These are phyloP conservation scores for Agrochola lota DNA, from an alignment of 2,888 invertebrate species.

Conservation along the genomic window DNA sequence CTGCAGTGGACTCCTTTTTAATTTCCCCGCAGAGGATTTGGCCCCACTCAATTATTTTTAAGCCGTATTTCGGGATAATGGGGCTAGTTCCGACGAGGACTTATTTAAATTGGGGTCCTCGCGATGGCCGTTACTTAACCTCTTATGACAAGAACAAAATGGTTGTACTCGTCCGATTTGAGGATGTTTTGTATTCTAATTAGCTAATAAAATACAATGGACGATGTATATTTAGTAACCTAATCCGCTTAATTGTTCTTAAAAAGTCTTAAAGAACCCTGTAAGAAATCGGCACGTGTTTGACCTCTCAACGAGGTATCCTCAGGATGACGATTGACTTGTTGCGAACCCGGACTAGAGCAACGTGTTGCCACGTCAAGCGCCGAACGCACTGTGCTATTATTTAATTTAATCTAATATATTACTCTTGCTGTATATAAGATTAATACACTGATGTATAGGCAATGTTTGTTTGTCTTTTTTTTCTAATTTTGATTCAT, in stretches of 20 bases:
- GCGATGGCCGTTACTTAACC: constrained; percentile 42
- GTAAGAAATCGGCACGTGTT: too few relatives aligned
- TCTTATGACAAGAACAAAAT: constrained; percentile 43
- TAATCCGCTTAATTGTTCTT: too few relatives aligned
- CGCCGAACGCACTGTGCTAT: too few relatives aligned
- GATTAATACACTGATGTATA: not conserved
- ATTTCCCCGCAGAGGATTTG: constrained; percentile 75
- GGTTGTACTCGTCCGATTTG: not conserved
- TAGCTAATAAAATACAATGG: not conserved
- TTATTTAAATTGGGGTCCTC: constrained; percentile 57
- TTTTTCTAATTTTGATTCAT: not conserved
- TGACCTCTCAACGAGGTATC: too few relatives aligned
- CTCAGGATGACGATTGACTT: too few relatives aligned
- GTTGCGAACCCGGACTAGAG: too few relatives aligned
- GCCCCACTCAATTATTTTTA: constrained; percentile 79
- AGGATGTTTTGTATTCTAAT: not conserved
- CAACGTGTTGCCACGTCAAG: too few relatives aligned
- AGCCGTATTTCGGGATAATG: constrained; percentile 68
- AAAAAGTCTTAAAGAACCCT: too few relatives aligned
- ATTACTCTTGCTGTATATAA: too few relatives aligned
- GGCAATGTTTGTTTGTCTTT: not conserved
- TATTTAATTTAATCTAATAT: not conserved
- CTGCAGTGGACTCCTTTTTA: constrained; percentile 82
- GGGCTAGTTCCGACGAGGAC: constrained; percentile 49
- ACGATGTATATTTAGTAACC: too few relatives aligned